Base-by-base conservation (phyloP, 2,113 vertebrate species). In the Acrocephalus kingi region DNA sequence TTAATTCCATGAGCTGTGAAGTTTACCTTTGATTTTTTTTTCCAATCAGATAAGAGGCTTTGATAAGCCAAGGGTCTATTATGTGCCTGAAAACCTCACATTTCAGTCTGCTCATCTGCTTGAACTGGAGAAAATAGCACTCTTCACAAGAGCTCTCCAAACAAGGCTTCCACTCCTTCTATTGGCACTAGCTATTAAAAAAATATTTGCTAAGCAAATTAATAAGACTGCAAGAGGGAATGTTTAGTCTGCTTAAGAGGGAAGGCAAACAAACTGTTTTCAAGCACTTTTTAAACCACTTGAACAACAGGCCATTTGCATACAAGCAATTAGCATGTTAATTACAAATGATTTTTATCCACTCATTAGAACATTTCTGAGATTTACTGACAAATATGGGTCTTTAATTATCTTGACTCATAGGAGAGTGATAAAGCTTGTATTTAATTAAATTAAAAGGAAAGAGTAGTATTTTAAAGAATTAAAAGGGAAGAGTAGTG, bases 51-150 rank as follows among this genome's bases (percentile, higher is more conserved):
- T 98, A 98, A 98, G 97, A 97, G 97, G 92, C 86, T 98, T 98
- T 98, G 98, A 98, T 98, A 98, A 98, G 98, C 97, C 96, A 98
- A 97, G 96, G 92, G 96, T 96, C 98, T 98, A 98, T 98, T 98
- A 98, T 97, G 90, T 97, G 95, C 95, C 97, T 98, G 96, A 95
- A 97, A 97, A 97, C 96, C 97, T 98, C 97, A 94, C 90, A 96
- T 97, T 97, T 97, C 95, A 87, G 90, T 79, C 94, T 97, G 95
- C 92, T 98, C 94, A 96, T 98, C 96, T 97, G 96, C 96, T 97
- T 94, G 94, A 97, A 95, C 94, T 54, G 52, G 93, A 97, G 96
- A 92, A 97, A 98, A 98, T 82, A 97, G 15, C 97, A 95, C 94
- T 98, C 86, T 88, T 91, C 89, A 96, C 49, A 97, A 98, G 97